Conservation (phyloP, 2,113 vertebrate genomes). For the Amphiprion ocellaris region DNA sequence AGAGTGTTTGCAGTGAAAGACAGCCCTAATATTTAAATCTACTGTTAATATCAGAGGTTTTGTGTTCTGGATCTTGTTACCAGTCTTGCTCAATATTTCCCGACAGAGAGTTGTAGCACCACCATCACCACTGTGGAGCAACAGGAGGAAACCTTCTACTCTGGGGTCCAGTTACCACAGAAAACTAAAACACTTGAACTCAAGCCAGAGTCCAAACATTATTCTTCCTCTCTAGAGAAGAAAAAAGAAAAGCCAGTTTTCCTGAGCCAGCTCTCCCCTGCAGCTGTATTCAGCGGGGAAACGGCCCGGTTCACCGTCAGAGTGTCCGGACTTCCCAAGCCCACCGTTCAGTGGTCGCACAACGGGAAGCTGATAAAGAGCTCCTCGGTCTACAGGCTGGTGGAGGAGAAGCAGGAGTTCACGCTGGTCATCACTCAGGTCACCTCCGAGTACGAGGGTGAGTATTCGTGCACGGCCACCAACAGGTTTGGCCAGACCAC, state of each 20-base stretch:
- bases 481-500: constrained; percentile 86
- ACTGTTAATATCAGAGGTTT: constrained; percentile 15
- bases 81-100: constrained; percentile 83
- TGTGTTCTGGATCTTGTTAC: constrained; percentile 57
- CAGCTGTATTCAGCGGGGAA: constrained; percentile 85
- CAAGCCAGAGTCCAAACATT: constrained; percentile 89
- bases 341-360: constrained; percentile 92
- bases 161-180: constrained; percentile 85
- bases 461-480: constrained; percentile 89
- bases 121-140: constrained; percentile 89
- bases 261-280: constrained; percentile 83
- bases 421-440: constrained; percentile 88
- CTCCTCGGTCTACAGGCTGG: constrained; percentile 84
- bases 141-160: constrained; percentile 88
- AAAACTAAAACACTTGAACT: constrained; percentile 94
- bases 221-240: constrained; percentile 85
- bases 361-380: constrained; percentile 83
- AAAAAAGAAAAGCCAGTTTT: constrained; percentile 90
- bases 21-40: constrained; percentile 1
- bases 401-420: constrained; percentile 88
- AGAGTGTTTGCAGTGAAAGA: not conserved
- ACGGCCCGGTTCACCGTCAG: constrained; percentile 88
- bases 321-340: constrained; percentile 87
- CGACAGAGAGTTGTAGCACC: constrained; percentile 91
- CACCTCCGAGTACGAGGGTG: constrained; percentile 87